phyloP scores from a whole-genome alignment of 2,888 invertebrate species.

The Protonemura montana region DNA sequence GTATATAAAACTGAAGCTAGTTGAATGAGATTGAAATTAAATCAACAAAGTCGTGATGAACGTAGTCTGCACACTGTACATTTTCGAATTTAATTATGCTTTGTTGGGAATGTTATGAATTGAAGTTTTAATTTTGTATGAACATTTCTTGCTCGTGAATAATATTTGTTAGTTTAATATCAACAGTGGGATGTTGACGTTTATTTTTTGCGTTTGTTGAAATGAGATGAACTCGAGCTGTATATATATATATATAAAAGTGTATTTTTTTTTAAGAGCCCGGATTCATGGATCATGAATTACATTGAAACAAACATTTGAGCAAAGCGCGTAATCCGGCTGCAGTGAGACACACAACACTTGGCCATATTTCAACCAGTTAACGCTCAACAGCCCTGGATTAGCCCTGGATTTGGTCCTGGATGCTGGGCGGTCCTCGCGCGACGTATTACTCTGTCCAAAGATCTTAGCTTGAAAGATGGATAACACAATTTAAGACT shows the following conservation, averaged over 20 bases:
- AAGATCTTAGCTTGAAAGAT: not conserved
- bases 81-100: not conserved
- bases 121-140: not conserved
- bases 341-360: not conserved
- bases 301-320: not conserved
- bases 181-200: not conserved
- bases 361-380: conserved; percentile 7
- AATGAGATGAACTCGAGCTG: too few relatives aligned
- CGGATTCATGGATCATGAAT: not conserved
- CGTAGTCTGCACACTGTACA: not conserved
- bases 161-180: not conserved
- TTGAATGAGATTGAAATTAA: not conserved
- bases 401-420: not conserved
- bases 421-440: not conserved
- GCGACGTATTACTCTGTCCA: not conserved
- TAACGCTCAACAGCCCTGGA: not conserved
- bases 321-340: not conserved
- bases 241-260: too few relatives aligned
- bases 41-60: not conserved
- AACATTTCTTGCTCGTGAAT: not conserved
- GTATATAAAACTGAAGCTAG: not conserved
- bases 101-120: not conserved
- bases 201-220: not conserved
- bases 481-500: conserved; percentile 17
- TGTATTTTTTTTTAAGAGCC: not conserved